A percentile compares a stretch with the other conserved stretches of the same genome.
Evolutionary conservation across 2,888 invertebrate species (phyloP).

Genomic region (Agapostemon virescens): DNA sequence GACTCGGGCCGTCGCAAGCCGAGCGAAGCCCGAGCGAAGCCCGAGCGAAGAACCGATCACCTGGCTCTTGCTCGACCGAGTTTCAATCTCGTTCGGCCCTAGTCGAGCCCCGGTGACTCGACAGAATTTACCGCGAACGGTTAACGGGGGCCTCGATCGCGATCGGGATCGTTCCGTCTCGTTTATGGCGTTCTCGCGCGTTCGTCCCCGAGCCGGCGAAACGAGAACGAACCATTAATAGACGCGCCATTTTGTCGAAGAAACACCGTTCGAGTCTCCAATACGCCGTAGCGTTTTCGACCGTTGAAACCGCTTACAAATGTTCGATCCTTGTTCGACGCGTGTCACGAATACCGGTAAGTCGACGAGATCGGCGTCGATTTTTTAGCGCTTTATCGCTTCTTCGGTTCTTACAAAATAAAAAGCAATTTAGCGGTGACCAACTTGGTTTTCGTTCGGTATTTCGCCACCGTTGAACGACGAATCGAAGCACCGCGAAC

Average conservation of each 20-base stretch:
- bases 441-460: background rate
- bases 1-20: conserved; percentile 38
- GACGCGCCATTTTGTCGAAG: background rate
- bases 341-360: too few relatives aligned
- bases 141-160: background rate
- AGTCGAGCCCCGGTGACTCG: background rate
- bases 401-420: too few relatives aligned
- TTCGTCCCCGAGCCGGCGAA: background rate
- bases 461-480: background rate
- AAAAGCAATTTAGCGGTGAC: background rate
- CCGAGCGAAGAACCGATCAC: conserved; percentile 1
- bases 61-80: background rate
- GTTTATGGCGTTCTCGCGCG: background rate
- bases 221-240: background rate
- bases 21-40: background rate
- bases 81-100: background rate
- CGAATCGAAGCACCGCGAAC: background rate
- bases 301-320: too few relatives aligned
- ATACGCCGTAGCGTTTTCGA: too few relatives aligned
- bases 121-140: conserved; percentile 5
- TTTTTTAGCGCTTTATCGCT: too few relatives aligned
- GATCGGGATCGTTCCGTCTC: background rate
- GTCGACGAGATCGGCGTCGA: too few relatives aligned
- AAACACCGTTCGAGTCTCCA: too few relatives aligned
- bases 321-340: too few relatives aligned